Evolutionary conservation across 2,113 vertebrate genomes (phyloP).

Genomic region (Bombycilla garrulus): DNA sequence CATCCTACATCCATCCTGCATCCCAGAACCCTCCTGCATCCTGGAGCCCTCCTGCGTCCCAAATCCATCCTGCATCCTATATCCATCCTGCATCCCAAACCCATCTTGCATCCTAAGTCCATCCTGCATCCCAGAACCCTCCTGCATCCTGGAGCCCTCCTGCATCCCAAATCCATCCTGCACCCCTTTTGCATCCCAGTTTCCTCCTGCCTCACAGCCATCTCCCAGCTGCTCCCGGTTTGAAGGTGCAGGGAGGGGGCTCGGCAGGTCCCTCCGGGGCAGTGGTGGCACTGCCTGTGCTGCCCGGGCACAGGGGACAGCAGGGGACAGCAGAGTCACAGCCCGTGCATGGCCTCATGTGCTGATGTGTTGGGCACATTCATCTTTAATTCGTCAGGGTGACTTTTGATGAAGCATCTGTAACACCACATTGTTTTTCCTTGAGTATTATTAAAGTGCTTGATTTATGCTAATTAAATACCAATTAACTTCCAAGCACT

Average conservation of each 20-base stretch:
- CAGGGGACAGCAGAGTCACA: not conserved
- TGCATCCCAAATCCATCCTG: not conserved
- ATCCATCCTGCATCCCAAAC: accelerated
- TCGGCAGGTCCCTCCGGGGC: accelerated
- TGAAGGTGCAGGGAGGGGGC: not conserved
- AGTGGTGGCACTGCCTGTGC: accelerated
- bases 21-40: not conserved
- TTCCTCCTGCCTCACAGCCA: not conserved
- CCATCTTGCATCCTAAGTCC: not conserved
- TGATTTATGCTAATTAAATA: slow-evolving; percentile 62
- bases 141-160: accelerated
- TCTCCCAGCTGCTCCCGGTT: not conserved
- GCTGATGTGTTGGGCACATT: not conserved
- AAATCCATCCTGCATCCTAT: too few species aligned
- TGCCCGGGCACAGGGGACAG: not conserved
- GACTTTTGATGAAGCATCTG: slow-evolving; percentile 31
- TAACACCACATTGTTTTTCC: slow-evolving; percentile 5
- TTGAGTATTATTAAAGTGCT: slow-evolving; percentile 20
- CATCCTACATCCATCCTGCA: not conserved
- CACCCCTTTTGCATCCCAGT: not conserved
- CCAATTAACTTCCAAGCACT: slow-evolving; percentile 50
- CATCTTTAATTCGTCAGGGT: not conserved
- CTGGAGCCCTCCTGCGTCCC: accelerated
- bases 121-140: accelerated
- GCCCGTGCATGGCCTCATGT: accelerated